Evolutionary conservation across 2,113 vertebrate genomes (phyloP).

Genomic region (Pedetes capensis): DNA sequence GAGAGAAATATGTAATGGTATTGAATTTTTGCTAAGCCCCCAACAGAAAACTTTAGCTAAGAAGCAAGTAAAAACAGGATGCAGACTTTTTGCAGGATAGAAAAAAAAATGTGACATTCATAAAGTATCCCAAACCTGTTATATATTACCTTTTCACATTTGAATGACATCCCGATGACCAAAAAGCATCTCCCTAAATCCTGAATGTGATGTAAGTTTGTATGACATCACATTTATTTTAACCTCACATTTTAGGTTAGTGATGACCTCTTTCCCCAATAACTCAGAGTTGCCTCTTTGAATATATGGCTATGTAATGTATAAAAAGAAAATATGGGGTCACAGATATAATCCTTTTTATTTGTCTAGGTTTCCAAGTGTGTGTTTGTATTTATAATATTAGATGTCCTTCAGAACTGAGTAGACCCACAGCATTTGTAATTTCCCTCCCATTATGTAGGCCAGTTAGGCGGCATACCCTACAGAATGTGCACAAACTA

Average conservation of each 20-base stretch:
- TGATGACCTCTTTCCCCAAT: background rate
- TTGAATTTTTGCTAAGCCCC: background rate
- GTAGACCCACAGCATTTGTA: background rate
- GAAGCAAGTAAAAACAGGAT: background rate
- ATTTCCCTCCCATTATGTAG: background rate
- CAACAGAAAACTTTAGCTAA: background rate
- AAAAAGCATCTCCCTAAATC: background rate
- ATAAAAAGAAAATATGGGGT: background rate
- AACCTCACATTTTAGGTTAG: background rate
- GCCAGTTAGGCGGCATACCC: too few species aligned
- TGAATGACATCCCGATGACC: background rate
- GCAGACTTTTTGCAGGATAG: background rate
- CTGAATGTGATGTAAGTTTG: background rate
- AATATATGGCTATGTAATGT: background rate
- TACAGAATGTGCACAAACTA: fast-evolving
- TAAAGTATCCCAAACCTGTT: background rate
- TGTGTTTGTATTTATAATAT: background rate
- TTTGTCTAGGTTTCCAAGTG: background rate
- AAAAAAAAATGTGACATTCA: background rate
- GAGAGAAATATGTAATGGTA: background rate
- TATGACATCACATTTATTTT: background rate
- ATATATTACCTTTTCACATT: background rate
- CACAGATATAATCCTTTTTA: background rate
- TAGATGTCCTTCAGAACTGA: background rate
- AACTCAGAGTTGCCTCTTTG: background rate